Evolutionary conservation across 2,888 invertebrate genomes (phyloP), one percentile per base, ranked within the genome.

Genomic region (Drosophila niveifrons): DNA sequence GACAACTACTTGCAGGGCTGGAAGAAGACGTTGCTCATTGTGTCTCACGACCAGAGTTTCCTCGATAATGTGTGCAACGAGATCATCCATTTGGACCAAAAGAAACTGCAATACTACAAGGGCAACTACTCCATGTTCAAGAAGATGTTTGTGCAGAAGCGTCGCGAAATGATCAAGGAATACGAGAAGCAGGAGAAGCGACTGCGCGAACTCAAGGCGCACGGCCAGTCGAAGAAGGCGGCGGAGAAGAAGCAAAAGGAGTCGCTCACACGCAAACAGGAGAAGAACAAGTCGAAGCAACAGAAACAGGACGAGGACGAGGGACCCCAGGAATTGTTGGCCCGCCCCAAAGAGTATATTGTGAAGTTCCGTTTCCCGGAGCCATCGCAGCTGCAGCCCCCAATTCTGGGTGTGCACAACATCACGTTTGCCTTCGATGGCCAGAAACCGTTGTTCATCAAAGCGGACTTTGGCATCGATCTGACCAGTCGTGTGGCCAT

Each of bases 21-120:
- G 99, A 99, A 99, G 93, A 99, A 99, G 91, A 99, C 99, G 0
- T 93, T 99, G 2, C 93, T 99, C 31, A 97, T 99, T 66, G 99
- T 99, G 10, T 99, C 99, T 88, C 99, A 99, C 95, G 99, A 99
- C 94, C 99, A 99, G 93, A 98, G 98, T 78, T 99, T 99, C 94
- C 95, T 99, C 87, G 99, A 99, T 92, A 99, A 99, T 90, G 99
- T 99, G 3, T 99, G 99, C 92, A 99, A 99, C 64, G 99, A 99
- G 93, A 97, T 99, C 77, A 97, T 99, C 72, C 99, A 99, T 91
- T 93, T 99, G 80, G 99, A 99, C 92, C 96, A 96, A 82, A 97
- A 97, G 89, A 99, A 99, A 91, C 93, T 99, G 57, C 96, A 95
- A 91, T 99, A 99, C 92, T 99, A 99, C 92, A 97, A 98, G 93